phyloP scores from a whole-genome alignment of 2,888 invertebrate genomes.

The Bellardia bayeri region DNA sequence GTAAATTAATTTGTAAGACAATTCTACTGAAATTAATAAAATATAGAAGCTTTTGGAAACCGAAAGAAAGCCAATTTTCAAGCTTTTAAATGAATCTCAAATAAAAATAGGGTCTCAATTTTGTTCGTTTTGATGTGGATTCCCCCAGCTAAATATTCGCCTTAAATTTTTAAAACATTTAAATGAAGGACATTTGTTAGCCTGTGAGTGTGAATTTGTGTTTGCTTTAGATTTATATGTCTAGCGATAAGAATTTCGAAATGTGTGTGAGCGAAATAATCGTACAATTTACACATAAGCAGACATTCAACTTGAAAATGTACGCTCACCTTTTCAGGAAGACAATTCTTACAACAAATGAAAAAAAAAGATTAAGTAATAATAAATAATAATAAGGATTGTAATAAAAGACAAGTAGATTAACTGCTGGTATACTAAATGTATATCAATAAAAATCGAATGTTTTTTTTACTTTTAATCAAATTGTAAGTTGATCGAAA shows the following conservation, averaged over 20 bases:
- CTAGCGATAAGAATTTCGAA: constrained; percentile 39
- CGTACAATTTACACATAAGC: constrained; percentile 35
- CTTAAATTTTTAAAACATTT: constrained; percentile 40
- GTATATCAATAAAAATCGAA: too few species aligned
- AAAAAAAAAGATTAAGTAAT: constrained; percentile 17
- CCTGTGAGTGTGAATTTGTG: not conserved
- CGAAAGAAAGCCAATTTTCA: too few species aligned
- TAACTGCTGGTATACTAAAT: too few species aligned
- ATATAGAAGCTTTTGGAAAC: too few species aligned
- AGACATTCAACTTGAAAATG: constrained; percentile 71
- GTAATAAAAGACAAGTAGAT: not conserved
- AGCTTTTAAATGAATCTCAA: too few species aligned
- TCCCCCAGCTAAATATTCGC: constrained; percentile 28
- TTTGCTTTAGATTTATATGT: not conserved
- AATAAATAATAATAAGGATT: not conserved
- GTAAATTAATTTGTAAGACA: too few species aligned
- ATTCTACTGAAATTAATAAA: too few species aligned
- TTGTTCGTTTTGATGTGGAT: too few species aligned
- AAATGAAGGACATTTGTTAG: constrained; percentile 58
- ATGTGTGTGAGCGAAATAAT: constrained; percentile 1
- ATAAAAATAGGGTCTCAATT: too few species aligned
- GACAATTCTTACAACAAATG: not conserved
- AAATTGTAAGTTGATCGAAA: too few species aligned
- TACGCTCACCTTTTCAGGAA: constrained; percentile 69
- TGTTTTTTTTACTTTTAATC: too few species aligned